Percentiles rank a stretch among this genome's conserved stretches.
Conservation (phyloP, 2,113 vertebrate species). For the Rutilus rutilus region DNA sequence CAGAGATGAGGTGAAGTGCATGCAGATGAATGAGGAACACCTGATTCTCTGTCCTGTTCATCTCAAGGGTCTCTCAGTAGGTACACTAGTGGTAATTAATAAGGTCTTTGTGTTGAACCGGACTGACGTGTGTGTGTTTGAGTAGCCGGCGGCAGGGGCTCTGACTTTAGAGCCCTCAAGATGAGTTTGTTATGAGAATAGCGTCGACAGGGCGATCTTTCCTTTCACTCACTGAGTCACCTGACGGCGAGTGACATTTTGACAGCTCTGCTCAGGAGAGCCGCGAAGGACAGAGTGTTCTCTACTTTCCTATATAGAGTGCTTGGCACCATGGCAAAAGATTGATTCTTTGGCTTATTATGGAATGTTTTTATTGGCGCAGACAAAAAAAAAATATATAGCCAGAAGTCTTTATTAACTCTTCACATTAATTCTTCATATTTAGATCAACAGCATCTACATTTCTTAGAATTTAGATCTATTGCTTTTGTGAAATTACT, state of each 20-base stretch:
- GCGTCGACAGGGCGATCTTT: constrained; percentile 25
- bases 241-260: constrained; percentile 40
- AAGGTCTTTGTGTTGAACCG: constrained; percentile 39
- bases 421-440: neutral
- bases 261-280: constrained; percentile 38
- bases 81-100: constrained; percentile 68
- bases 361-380: neutral
- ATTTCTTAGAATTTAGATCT: too few relatives aligned
- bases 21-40: neutral
- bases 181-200: constrained; percentile 54
- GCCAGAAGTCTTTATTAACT: neutral
- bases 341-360: neutral
- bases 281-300: constrained; percentile 46
- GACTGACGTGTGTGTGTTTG: constrained; percentile 49
- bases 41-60: constrained; percentile 22
- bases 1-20: neutral
- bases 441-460: neutral
- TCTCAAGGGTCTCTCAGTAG: constrained; percentile 48
- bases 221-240: constrained; percentile 27
- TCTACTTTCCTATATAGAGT: neutral
- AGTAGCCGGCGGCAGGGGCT: constrained; percentile 2
- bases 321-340: neutral
- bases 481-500: neutral
- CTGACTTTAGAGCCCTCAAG: constrained; percentile 53
- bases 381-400: neutral